A percentile compares a stretch with the other conserved stretches of the same genome.
Conservation (phyloP, 2,888 invertebrate species). For the Argyra leucocephala region DNA sequence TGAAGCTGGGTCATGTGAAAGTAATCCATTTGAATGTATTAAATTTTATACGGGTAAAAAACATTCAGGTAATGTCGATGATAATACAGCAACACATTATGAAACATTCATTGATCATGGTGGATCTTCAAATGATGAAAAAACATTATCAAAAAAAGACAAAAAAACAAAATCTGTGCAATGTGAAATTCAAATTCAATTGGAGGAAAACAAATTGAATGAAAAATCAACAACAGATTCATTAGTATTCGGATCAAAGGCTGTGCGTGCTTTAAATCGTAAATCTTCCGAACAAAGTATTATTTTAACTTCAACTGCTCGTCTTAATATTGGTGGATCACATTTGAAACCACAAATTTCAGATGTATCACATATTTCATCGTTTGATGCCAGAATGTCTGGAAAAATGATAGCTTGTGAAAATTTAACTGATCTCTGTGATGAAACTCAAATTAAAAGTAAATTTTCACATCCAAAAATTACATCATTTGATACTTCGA, state of each 20-base stretch:
- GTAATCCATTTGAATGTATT: constrained; percentile 58
- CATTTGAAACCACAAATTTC: constrained; percentile 48
- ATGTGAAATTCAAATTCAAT: constrained; percentile 24
- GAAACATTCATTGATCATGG: constrained; percentile 49
- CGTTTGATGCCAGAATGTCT: constrained; percentile 47
- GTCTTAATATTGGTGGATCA: constrained; percentile 37
- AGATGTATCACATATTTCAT: constrained; percentile 52
- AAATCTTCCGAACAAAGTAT: constrained; percentile 35
- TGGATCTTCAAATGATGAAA: neutral
- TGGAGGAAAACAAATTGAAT: neutral
- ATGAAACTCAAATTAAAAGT: constrained; percentile 48
- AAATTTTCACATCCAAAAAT: constrained; percentile 16
- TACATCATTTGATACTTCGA: constrained; percentile 31
- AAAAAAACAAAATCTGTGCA: constrained; percentile 4
- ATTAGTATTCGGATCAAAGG: constrained; percentile 38
- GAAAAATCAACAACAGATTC: constrained; percentile 25
- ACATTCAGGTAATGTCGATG: constrained; percentile 40
- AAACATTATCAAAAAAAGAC: neutral
- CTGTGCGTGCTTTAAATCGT: constrained; percentile 34
- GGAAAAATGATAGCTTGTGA: constrained; percentile 56
- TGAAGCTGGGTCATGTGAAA: constrained; percentile 44
- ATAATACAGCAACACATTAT: constrained; percentile 35
- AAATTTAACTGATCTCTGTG: constrained; percentile 57
- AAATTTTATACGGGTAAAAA: constrained; percentile 52
- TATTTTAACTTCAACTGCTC: constrained; percentile 46